Evolutionary conservation across 2,888 invertebrate genomes (phyloP).

Genomic region (Ischnura elegans): DNA sequence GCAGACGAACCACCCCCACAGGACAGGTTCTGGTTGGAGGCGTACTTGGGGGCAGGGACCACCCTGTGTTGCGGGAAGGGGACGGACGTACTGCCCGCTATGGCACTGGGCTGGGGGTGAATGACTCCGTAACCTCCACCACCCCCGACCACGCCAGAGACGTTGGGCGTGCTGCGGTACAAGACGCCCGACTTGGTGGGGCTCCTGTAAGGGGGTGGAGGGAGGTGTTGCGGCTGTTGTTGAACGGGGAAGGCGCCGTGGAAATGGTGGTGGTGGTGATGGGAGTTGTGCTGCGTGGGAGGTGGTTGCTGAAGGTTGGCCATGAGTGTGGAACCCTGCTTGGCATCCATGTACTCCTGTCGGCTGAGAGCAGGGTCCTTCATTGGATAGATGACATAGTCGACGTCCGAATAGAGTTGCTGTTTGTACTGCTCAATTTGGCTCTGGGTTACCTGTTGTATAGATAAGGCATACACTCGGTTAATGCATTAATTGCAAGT

Average conservation of each 20-base stretch:
- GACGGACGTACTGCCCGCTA: slow-evolving; percentile 80
- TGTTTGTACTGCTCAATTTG: slow-evolving; percentile 94
- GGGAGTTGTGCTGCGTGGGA: slow-evolving; percentile 79
- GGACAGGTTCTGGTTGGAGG: slow-evolving; percentile 86
- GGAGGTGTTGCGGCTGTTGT: slow-evolving; percentile 79
- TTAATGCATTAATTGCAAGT: no score
- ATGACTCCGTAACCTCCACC: slow-evolving; percentile 80
- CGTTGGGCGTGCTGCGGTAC: slow-evolving; percentile 90
- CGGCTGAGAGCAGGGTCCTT: slow-evolving; percentile 94
- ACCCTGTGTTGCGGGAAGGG: slow-evolving; percentile 54
- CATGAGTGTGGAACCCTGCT: slow-evolving; percentile 81
- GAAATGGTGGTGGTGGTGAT: slow-evolving; percentile 75
- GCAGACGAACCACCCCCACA: slow-evolving; percentile 75
- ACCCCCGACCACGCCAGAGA: slow-evolving; percentile 77
- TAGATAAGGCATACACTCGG: slow-evolving; percentile 77
- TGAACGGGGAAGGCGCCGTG: slow-evolving; percentile 76
- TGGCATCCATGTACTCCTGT: slow-evolving; percentile 94
- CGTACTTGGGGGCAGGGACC: slow-evolving; percentile 72
- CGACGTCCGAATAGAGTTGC: slow-evolving; percentile 93
- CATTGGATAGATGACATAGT: slow-evolving; percentile 94
- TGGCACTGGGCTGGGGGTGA: slow-evolving; percentile 86
- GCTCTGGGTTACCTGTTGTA: slow-evolving; percentile 84
- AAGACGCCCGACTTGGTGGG: slow-evolving; percentile 85
- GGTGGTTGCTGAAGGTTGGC: slow-evolving; percentile 78
- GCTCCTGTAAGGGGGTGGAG: slow-evolving; percentile 81